These are phyloP conservation scores for Nymphalis urticae DNA, from an alignment of 2,888 invertebrate species.

Conservation along the genomic window DNA sequence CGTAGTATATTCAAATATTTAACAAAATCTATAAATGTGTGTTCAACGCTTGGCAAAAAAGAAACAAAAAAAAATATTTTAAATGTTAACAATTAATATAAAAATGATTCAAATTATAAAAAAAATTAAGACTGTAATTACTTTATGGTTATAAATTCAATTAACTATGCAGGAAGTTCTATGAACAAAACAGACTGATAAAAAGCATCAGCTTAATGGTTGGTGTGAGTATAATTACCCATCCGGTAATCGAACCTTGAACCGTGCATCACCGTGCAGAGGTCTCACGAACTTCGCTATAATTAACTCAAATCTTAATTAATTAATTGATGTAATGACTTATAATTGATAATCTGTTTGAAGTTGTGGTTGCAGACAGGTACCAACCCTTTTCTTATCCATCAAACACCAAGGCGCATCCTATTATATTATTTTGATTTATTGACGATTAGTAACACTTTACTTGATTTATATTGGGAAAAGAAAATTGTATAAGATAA, in stretches of 20 bases:
- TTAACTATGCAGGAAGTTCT: constrained; percentile 26
- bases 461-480: no score
- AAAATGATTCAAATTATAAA: constrained; percentile 20
- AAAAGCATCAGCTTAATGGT: constrained; percentile 17
- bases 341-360: neutral
- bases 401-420: no score
- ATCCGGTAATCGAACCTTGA: constrained; percentile 15
- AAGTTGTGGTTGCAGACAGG: no score
- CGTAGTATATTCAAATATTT: constrained; percentile 31
- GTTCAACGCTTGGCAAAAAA: neutral
- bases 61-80: constrained; percentile 15
- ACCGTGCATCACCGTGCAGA: neutral
- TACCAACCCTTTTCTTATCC: no score
- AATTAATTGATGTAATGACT: constrained; percentile 5
- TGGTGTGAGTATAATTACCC: neutral
- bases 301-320: constrained; percentile 10
- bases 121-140: constrained; percentile 24
- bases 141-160: constrained; percentile 24
- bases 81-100: constrained; percentile 20
- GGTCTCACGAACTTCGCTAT: constrained; percentile 13
- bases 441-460: no score
- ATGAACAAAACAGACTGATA: neutral
- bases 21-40: neutral
- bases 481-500: no score
- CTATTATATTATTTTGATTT: no score